These are phyloP conservation scores for Sarcophaga caerulescens DNA, from an alignment of 2,888 invertebrate genomes.

Conservation along the genomic window DNA sequence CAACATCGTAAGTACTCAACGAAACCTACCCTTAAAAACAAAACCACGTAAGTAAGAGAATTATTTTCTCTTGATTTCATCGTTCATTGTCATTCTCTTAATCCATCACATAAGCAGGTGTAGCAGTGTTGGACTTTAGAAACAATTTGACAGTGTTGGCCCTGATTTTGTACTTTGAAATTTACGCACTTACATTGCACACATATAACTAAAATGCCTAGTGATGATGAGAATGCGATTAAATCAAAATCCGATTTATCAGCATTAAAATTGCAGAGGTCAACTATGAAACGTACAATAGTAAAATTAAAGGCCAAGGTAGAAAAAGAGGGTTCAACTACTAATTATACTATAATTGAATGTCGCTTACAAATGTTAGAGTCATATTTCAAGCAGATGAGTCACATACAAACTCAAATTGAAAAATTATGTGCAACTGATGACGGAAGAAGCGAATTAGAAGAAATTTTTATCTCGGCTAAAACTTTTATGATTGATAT, in stretches of 20 bases:
- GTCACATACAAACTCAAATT: conserved; percentile 23
- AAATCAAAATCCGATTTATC: not conserved
- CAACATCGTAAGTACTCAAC: no score
- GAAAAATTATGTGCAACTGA: not conserved
- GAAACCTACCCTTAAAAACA: no score
- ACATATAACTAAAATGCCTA: no score
- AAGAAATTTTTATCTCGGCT: not conserved
- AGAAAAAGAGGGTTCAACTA: conserved; percentile 11
- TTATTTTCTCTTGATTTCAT: no score
- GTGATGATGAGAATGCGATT: no score
- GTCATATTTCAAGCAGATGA: conserved; percentile 16
- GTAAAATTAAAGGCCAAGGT: conserved; percentile 9
- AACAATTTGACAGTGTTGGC: no score
- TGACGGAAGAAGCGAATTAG: not conserved
- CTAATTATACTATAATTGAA: conserved; percentile 17
- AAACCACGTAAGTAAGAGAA: no score
- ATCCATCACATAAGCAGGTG: no score
- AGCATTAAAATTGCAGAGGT: not conserved
- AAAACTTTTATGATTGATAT: conserved; percentile 30
- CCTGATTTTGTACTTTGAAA: no score
- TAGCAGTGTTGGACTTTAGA: no score
- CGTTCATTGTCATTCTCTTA: no score
- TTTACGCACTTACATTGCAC: no score
- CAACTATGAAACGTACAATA: conserved; percentile 4
- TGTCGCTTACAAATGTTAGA: conserved; percentile 11